Conservation (phyloP, 37 sponge, comb jelly and placozoan genomes). For the Spongilla lacustris region DNA sequence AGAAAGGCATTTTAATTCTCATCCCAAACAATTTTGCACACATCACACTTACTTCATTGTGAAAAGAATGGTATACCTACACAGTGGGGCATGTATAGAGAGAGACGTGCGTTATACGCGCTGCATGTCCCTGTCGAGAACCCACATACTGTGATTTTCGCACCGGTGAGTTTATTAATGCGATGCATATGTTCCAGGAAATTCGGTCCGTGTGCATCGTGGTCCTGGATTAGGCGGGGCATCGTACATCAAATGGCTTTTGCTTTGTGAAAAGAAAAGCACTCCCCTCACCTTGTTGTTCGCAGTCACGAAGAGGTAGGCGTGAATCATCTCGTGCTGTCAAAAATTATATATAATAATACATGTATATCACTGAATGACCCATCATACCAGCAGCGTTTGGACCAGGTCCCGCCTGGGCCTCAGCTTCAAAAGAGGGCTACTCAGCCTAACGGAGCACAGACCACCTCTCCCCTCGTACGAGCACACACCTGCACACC, state of each 20-base stretch:
- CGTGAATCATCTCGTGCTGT: slow-evolving; percentile 99
- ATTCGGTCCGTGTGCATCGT: slow-evolving; percentile 94
- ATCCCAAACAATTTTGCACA: not conserved
- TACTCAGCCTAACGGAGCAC: slow-evolving; percentile 86
- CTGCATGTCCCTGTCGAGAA: too few relatives aligned
- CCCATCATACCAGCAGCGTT: slow-evolving; percentile 87
- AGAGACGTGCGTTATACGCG: too few relatives aligned
- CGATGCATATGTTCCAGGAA: slow-evolving; percentile 91
- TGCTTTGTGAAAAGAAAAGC: not conserved
- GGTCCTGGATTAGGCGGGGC: slow-evolving; percentile 65
- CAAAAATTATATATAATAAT: not conserved
- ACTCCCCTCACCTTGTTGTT: slow-evolving; percentile 73
- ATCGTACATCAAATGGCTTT: not conserved
- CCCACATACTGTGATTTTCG: slow-evolving; percentile 89
- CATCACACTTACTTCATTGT: slow-evolving; percentile 80
- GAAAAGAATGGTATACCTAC: slow-evolving; percentile 94
- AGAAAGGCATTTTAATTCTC: too few relatives aligned
- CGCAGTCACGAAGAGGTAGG: slow-evolving; percentile 93
- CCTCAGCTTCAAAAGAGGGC: slow-evolving; percentile 84
- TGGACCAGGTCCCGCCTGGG: slow-evolving; percentile 92
- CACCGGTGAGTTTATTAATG: slow-evolving; percentile 82
- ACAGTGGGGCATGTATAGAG: too few relatives aligned
- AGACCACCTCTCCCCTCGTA: slow-evolving; percentile 82
- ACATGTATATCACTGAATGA: not conserved
- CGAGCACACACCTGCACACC: slow-evolving; percentile 92